phyloP scores from a whole-genome alignment of 2,113 vertebrate species.

The cattle (Bos taurus) region DNA sequence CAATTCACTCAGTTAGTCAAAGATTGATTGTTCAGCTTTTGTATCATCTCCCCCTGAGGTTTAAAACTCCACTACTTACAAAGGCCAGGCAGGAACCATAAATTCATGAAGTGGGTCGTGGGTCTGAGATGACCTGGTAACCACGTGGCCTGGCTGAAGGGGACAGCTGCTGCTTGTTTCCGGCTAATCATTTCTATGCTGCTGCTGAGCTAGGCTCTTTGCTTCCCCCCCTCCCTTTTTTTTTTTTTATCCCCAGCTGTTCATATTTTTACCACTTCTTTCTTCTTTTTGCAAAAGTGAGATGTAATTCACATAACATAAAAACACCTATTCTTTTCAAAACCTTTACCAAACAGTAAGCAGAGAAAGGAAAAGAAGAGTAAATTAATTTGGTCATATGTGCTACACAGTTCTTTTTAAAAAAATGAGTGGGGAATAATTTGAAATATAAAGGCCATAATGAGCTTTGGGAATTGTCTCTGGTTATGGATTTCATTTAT shows the following conservation, averaged over 20 bases:
- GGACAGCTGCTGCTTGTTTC: not conserved
- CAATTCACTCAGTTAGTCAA: not conserved
- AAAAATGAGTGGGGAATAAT: not conserved
- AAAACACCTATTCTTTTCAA: constrained; percentile 6
- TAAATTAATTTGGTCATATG: not conserved
- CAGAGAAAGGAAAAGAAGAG: not conserved
- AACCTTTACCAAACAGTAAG: not conserved
- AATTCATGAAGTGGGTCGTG: not conserved
- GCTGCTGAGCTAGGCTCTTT: not conserved
- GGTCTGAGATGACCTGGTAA: constrained; percentile 16
- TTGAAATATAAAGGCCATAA: not conserved
- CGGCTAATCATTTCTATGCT: not conserved
- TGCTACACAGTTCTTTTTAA: not conserved
- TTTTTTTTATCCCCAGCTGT: constrained; percentile 3
- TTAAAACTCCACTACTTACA: not conserved
- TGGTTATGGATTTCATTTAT: not conserved
- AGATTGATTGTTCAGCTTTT: not conserved
- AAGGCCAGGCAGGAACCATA: not conserved
- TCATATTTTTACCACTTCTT: not conserved
- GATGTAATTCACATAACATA: not conserved
- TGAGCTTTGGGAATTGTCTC: constrained; percentile 24
- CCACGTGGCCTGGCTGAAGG: not conserved
- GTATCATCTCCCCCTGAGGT: not conserved
- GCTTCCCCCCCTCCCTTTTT: not conserved
- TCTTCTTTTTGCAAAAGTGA: not conserved